Conservation (phyloP, 2,888 invertebrate genomes). For the Eurois occulta region DNA sequence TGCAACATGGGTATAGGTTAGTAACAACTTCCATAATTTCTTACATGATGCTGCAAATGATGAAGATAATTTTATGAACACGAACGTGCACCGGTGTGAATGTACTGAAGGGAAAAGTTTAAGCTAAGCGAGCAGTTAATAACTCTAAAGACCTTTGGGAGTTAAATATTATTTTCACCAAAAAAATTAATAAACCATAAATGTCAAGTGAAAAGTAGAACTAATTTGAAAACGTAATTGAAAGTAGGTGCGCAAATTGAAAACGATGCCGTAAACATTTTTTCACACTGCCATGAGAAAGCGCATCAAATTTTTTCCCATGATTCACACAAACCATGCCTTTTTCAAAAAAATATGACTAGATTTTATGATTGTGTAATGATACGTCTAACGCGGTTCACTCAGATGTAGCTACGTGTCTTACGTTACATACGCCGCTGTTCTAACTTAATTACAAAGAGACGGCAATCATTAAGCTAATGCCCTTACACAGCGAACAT, state of each 20-base stretch:
- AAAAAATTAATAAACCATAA: not conserved
- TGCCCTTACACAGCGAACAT: slow-evolving; percentile 75
- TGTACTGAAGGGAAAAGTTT: slow-evolving; percentile 10
- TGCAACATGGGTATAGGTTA: slow-evolving; percentile 45
- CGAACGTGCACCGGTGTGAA: slow-evolving; percentile 34
- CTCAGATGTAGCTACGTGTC: slow-evolving; percentile 70
- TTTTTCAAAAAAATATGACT: slow-evolving; percentile 64
- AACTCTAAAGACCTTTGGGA: not conserved
- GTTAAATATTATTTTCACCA: not conserved
- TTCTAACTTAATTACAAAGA: slow-evolving; percentile 77
- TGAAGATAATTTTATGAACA: slow-evolving; percentile 54
- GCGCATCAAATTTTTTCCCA: slow-evolving; percentile 68
- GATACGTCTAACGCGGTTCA: slow-evolving; percentile 70
- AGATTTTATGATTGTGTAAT: slow-evolving; percentile 71
- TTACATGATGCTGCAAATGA: slow-evolving; percentile 52
- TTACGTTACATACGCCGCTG: slow-evolving; percentile 69
- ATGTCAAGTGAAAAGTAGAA: slow-evolving; percentile 33
- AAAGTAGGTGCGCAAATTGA: slow-evolving; percentile 43
- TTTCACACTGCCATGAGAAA: slow-evolving; percentile 63
- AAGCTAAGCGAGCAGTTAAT: slow-evolving; percentile 5
- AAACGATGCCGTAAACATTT: slow-evolving; percentile 48
- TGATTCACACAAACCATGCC: slow-evolving; percentile 64
- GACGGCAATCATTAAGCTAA: slow-evolving; percentile 78
- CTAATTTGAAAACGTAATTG: slow-evolving; percentile 38
- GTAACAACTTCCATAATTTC: slow-evolving; percentile 52